Percentiles rank a stretch among this genome's conserved stretches.
These are phyloP conservation scores for Xerus rutilus DNA, from an alignment of 2,797 vertebrate genomes.

Conservation along the genomic window DNA sequence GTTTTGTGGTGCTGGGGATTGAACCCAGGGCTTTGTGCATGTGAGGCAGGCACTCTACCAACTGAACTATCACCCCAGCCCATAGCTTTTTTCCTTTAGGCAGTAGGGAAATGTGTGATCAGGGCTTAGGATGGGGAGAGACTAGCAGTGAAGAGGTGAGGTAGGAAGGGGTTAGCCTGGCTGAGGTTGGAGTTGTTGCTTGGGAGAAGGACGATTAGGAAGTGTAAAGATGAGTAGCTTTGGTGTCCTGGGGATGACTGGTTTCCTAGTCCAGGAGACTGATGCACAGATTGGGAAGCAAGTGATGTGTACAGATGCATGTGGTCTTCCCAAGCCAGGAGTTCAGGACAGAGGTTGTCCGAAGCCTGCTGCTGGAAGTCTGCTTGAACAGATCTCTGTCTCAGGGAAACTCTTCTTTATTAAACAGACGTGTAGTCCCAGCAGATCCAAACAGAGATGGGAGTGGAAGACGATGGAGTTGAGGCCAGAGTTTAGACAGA, in stretches of 20 bases:
- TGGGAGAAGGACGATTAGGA: not conserved
- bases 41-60: too few relatives aligned
- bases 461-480: not conserved
- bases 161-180: not conserved
- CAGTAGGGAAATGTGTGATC: not conserved
- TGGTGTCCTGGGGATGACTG: not conserved
- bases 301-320: not conserved
- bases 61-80: too few relatives aligned
- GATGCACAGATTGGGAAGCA: not conserved
- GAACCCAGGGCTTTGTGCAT: too few relatives aligned
- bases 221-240: not conserved
- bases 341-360: not conserved
- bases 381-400: not conserved
- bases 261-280: not conserved
- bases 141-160: not conserved
- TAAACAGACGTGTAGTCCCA: accelerated
- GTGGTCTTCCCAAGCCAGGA: not conserved
- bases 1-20: too few relatives aligned
- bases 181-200: not conserved
- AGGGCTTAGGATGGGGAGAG: not conserved
- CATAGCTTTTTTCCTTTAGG: too few relatives aligned
- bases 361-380: not conserved
- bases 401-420: not conserved
- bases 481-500: not conserved
- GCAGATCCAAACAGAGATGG: not conserved